Percentiles rank a stretch among this genome's conserved stretches.
phyloP scores from a whole-genome alignment of 2,888 invertebrate genomes.

The Catotricha subobsoleta region DNA sequence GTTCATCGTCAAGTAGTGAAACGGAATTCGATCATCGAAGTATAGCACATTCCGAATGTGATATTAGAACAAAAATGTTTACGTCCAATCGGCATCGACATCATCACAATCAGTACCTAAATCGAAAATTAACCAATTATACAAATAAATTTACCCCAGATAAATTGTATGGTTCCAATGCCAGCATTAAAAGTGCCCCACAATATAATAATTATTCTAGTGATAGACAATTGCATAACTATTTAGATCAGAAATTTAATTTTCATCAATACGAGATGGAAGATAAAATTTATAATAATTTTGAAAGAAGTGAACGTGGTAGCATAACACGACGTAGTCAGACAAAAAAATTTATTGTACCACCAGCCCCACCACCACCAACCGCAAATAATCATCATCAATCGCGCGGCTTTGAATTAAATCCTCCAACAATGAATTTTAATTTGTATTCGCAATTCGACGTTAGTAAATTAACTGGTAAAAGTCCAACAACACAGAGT shows the following conservation, averaged over 20 bases:
- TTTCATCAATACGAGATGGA: not conserved
- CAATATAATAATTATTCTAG: slow-evolving; percentile 27
- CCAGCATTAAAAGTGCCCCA: slow-evolving; percentile 32
- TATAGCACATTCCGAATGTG: slow-evolving; percentile 36
- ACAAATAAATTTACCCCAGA: slow-evolving; percentile 19
- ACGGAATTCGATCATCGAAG: slow-evolving; percentile 25
- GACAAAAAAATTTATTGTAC: too few relatives aligned
- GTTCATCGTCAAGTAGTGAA: slow-evolving; percentile 36
- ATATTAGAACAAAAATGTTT: slow-evolving; percentile 28
- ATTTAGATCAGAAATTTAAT: slow-evolving; percentile 7
- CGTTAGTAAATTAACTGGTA: slow-evolving; percentile 29
- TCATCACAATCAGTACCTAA: slow-evolving; percentile 23
- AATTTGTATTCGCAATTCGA: slow-evolving; percentile 23
- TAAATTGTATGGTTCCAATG: slow-evolving; percentile 30
- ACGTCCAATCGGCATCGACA: slow-evolving; percentile 18
- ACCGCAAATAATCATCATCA: slow-evolving; percentile 16
- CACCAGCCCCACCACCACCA: slow-evolving; percentile 15
- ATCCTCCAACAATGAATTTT: slow-evolving; percentile 13
- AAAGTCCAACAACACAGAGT: slow-evolving; percentile 25
- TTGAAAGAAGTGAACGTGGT: not conserved
- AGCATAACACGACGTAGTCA: slow-evolving; percentile 1
- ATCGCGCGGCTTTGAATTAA: slow-evolving; percentile 12
- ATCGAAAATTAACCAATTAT: slow-evolving; percentile 21
- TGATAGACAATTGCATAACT: slow-evolving; percentile 12
- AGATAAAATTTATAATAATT: not conserved